Evolutionary conservation across 2,888 invertebrate genomes (phyloP), one percentile per base, ranked within the genome.

Genomic region (Galerucella nymphaeae): DNA sequence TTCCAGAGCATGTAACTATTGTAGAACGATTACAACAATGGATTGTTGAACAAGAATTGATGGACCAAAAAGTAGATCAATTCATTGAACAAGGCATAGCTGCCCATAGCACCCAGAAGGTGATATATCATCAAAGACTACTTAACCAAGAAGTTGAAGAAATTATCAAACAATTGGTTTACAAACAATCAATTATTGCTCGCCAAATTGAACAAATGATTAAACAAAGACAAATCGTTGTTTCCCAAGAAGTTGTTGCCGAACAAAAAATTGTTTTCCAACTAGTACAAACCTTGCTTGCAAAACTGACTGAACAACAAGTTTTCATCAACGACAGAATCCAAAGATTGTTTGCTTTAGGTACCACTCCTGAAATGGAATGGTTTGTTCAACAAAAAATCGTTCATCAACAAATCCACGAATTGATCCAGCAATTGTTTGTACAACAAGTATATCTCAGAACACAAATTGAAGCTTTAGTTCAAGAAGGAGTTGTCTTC

Each of bases 341-440:
- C 59, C 30, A 30, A 14, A 59, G 10, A 8, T 1, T 38, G 2
- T n/a, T 16, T 1, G 30, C 23, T 38, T 14, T 10, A 14, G 59
- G 23, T 14, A 14, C 11, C 30, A 30, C 38, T 59, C n/a, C 30
- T 13, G 30, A 38, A 9, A 13, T 1, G 10, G 38, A 38, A 38
- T 59, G 6, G 0, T 38, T 59, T 2, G 10, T 30, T n/a, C 59
- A 59, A 10, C 59, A 30, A 11, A n/a, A n/a, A 38, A 59, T 59
- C 38, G 16, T 62, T 9, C 9, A 62, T 10, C 18, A 42, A 16
- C 16, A 62, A 42, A 18, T 62, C 41, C 61, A 42, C 16, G 16
- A 62, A 62, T 42, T 62, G 8, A 59, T 59, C 30, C 30, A 59
- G 30, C 59, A 59, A 59, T 2, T 59, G 10, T 59, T 59, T 4